phyloP scores from a whole-genome alignment of 2,797 vertebrate genomes.

The Hyperoplus immaculatus region DNA sequence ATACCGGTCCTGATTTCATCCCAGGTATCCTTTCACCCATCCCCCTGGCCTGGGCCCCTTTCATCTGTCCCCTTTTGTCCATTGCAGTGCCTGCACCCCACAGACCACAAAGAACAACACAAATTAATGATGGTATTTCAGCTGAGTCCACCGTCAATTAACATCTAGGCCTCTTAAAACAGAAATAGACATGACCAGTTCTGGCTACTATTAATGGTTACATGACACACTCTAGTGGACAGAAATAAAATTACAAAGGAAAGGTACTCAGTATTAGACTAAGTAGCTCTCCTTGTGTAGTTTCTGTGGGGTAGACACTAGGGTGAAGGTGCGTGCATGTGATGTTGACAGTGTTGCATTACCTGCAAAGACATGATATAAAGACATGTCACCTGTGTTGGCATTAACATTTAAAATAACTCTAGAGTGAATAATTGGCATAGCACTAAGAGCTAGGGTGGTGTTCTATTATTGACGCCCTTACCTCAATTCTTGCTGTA shows the following conservation, averaged over 20 bases:
- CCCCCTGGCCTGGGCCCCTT: no score
- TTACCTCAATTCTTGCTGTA: no score
- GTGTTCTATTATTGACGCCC: no score
- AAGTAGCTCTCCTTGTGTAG: no score
- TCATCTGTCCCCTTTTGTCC: neutral
- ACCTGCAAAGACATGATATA: neutral
- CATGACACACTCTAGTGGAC: slow-evolving; percentile 52
- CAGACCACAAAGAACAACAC: neutral
- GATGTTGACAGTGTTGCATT: neutral
- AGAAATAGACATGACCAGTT: neutral
- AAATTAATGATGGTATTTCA: neutral
- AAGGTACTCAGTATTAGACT: neutral
- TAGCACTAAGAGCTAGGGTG: no score
- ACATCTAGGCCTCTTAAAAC: neutral
- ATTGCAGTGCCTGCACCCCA: neutral
- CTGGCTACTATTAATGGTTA: slow-evolving; percentile 13
- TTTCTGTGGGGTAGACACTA: neutral
- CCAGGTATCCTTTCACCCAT: neutral
- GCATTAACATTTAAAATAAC: neutral
- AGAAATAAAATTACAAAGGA: neutral
- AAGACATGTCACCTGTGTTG: neutral
- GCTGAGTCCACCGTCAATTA: neutral
- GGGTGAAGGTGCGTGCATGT: neutral
- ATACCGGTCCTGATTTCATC: slow-evolving; percentile 4
- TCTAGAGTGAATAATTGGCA: no score